These are phyloP conservation scores for Beaufortia kweichowensis DNA, from an alignment of 2,113 vertebrate species.

Conservation along the genomic window DNA sequence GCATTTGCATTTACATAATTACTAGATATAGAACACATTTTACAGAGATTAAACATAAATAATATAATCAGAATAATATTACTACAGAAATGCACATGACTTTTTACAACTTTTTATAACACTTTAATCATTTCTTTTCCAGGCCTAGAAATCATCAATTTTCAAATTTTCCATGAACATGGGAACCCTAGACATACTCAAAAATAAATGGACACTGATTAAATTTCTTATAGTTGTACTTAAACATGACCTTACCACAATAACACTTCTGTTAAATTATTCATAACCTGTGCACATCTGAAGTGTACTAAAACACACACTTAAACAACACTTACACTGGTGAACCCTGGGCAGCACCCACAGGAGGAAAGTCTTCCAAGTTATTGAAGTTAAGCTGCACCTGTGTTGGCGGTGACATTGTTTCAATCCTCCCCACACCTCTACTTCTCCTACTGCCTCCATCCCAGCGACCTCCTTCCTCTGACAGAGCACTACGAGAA, in stretches of 20 bases:
- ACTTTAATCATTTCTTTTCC: too few relatives aligned
- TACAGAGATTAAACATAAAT: too few relatives aligned
- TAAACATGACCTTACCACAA: neutral
- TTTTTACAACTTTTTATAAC: too few relatives aligned
- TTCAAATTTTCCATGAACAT: too few relatives aligned
- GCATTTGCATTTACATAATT: too few relatives aligned
- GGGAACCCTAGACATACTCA: too few relatives aligned
- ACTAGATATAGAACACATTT: too few relatives aligned
- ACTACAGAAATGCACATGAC: too few relatives aligned
- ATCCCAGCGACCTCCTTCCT: slow-evolving; percentile 75
- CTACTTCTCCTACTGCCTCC: slow-evolving; percentile 70
- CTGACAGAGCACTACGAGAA: slow-evolving; percentile 64
- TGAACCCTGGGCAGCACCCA: slow-evolving; percentile 74
- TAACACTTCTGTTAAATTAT: neutral
- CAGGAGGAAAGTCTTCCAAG: slow-evolving; percentile 95
- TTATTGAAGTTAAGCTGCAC: slow-evolving; percentile 87
- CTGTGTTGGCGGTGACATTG: slow-evolving; percentile 65
- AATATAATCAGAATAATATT: too few relatives aligned
- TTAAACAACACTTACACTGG: slow-evolving; percentile 71
- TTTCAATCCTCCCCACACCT: slow-evolving; percentile 65
- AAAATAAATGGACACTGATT: too few relatives aligned
- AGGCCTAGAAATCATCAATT: too few relatives aligned
- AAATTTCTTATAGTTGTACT: too few relatives aligned
- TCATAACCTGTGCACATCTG: neutral
- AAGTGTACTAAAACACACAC: neutral